A percentile compares a stretch with the other conserved stretches of the same genome.
These are phyloP conservation scores for Pipistrellus nathusii DNA, from an alignment of 2,797 vertebrate species.

Conservation along the genomic window DNA sequence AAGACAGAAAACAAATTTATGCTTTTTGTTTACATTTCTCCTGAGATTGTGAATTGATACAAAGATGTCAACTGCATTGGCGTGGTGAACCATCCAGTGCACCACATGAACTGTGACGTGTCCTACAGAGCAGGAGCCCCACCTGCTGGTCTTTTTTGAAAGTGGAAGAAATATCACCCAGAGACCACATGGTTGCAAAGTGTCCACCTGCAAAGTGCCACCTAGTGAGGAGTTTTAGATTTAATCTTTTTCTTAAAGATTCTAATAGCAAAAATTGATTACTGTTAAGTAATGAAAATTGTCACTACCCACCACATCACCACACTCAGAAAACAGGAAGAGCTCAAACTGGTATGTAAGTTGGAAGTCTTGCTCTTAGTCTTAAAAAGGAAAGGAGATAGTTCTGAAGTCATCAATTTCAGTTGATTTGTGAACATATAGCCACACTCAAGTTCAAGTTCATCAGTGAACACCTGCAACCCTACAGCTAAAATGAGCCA, in stretches of 20 bases:
- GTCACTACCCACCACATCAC: not conserved
- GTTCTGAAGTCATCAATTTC: not conserved
- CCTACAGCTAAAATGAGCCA: not conserved
- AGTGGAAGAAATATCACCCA: not conserved
- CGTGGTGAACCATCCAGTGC: not conserved
- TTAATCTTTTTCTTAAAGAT: conserved; percentile 2
- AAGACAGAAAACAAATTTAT: not conserved
- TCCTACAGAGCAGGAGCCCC: not conserved
- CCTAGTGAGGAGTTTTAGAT: not conserved
- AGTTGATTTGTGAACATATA: not conserved
- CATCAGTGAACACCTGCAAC: not conserved
- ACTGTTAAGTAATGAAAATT: not conserved
- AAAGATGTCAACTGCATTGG: not conserved
- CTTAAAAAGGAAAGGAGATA: not conserved
- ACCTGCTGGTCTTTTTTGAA: not conserved
- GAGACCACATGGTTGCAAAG: not conserved
- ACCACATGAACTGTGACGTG: not conserved
- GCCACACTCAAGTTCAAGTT: not conserved
- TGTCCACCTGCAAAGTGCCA: not conserved
- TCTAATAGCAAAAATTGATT: not conserved
- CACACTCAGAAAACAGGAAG: not conserved
- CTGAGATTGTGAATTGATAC: not conserved
- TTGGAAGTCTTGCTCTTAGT: not conserved
- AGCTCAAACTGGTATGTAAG: not conserved
- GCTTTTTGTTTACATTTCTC: not conserved